Evolutionary conservation across 2,113 vertebrate genomes (phyloP).

Genomic region (Pachycephala philippinensis): DNA sequence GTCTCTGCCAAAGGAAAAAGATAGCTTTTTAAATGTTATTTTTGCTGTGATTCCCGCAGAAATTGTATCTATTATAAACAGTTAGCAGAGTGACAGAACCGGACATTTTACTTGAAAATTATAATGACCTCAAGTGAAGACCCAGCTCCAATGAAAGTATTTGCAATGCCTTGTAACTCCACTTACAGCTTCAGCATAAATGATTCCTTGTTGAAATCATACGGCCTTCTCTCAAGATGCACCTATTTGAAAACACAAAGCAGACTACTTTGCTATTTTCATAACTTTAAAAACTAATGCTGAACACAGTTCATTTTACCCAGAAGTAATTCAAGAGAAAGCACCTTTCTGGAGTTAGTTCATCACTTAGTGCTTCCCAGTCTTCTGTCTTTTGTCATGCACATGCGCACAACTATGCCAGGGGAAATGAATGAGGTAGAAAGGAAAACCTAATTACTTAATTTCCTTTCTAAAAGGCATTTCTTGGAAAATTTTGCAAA

Average conservation of each 20-base stretch:
- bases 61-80: background rate
- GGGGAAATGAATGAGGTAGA: background rate
- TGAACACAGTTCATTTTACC: background rate
- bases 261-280: background rate
- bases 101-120: background rate
- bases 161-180: background rate
- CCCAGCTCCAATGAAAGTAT: background rate
- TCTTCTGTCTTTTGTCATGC: background rate
- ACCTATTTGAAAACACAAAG: background rate
- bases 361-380: background rate
- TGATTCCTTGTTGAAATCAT: background rate
- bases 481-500: background rate
- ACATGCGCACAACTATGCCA: background rate
- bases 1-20: background rate
- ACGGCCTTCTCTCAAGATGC: background rate
- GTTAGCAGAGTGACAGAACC: background rate
- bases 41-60: background rate
- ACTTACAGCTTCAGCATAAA: background rate
- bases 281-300: background rate
- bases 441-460: background rate
- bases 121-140: background rate
- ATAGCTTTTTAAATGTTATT: background rate
- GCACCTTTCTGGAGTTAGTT: background rate
- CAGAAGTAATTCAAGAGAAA: background rate
- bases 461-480: accelerated